Percentiles rank a stretch among this genome's conserved stretches.
Evolutionary conservation across 1,140 invertebrate genomes (phyloP).

Genomic region (Fopius arisanus): DNA sequence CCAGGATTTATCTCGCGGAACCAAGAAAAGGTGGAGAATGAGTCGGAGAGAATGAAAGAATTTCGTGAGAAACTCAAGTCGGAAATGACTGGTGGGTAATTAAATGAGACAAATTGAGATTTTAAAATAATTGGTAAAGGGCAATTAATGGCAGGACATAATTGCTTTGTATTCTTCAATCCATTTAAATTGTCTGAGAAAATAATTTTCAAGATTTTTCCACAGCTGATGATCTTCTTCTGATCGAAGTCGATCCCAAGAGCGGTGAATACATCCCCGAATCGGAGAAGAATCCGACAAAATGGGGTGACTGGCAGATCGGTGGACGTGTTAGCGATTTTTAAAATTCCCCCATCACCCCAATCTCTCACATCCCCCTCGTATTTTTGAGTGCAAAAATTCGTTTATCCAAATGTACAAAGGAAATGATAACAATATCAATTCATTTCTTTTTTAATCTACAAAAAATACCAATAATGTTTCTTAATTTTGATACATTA

Average conservation of each 20-base stretch:
- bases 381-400: conserved; percentile 31
- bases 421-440: conserved; percentile 38
- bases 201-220: neutral
- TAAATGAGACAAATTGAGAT: neutral
- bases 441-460: conserved; percentile 34
- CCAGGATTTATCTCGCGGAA: neutral
- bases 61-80: conserved; percentile 49
- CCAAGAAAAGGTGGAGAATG: conserved; percentile 18
- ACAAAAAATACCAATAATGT: conserved; percentile 34
- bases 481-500: conserved; percentile 27
- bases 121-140: neutral
- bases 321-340: conserved; percentile 53
- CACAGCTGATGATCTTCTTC: conserved; percentile 38
- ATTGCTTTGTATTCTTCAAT: neutral
- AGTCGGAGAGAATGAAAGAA: conserved; percentile 47
- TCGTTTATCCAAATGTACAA: conserved; percentile 42
- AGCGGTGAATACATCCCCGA: conserved; percentile 47
- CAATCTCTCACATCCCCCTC: conserved; percentile 1
- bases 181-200: conserved; percentile 27
- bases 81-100: conserved; percentile 45
- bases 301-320: conserved; percentile 56
- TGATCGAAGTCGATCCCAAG: conserved; percentile 46
- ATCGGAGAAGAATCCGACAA: conserved; percentile 51
- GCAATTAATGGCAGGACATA: too few species aligned
- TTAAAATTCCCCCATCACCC: conserved; percentile 30